Evolutionary conservation across 2,888 invertebrate genomes (phyloP), one percentile per base, ranked within the genome.

Genomic region (Microctonus hyperodae): DNA sequence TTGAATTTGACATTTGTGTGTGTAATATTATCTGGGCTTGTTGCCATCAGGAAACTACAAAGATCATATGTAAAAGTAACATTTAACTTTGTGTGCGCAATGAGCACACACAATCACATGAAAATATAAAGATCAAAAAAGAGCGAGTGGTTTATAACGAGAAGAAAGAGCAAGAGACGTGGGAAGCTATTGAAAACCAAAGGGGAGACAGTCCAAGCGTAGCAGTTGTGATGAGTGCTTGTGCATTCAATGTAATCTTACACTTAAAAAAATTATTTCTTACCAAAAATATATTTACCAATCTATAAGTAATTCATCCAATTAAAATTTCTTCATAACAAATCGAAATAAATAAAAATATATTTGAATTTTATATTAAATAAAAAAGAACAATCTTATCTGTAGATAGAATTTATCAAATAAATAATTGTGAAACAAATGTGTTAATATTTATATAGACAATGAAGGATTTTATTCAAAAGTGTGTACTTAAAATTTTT

Each of bases 1-100:
- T 60, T 78, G 77, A 80, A 80, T 78, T 79, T 83, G 82, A 83
- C 82, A 82, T 82, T 82, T 79, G 78, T 78, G 79, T 80, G 76
- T 79, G 80, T 82, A 81, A 82, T 16, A 16, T 16, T 3, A 71
- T 75, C 71, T 67, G 82, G 82, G 82, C 82, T 81, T 79, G 13
- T 25, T 20, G 50, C 28, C 44, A 44, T 44, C 44, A 44, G 44
- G 44, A 44, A 44, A 13, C 13, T 11, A 37, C n/a, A n/a, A 37
- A 44, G 44, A 44, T 44, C 44, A 44, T n/a, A n/a, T 20, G 9
- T 16, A 44, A n/a, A 44, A 44, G 44, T 5, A 16, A 7, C 16
- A 16, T 16, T 44, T 44, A 44, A 44, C 44, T 44, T 44, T 2
- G 3, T 44, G 16, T 44, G 7, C 16, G 44, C 44, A 44, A 4